Percentiles rank a stretch among this genome's conserved stretches.
These are phyloP conservation scores for Semaprochilodus insignis DNA, from an alignment of 2,797 vertebrate species.

Conservation along the genomic window DNA sequence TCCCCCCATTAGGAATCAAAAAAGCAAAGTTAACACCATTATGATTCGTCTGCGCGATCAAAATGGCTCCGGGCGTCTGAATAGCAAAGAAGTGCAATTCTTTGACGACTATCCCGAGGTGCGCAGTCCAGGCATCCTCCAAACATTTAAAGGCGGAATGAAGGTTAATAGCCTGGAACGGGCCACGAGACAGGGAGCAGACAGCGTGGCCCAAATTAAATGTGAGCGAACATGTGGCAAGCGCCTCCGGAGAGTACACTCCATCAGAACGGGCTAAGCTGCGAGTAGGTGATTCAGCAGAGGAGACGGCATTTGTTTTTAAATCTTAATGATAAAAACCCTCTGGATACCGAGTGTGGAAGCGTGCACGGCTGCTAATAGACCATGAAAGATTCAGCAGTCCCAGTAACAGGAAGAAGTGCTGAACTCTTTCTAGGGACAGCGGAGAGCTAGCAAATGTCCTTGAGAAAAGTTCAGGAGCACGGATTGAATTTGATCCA, in stretches of 20 bases:
- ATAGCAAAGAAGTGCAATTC: not conserved
- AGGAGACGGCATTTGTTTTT: slow-evolving; percentile 55
- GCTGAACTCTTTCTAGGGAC: slow-evolving; percentile 44
- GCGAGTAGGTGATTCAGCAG: slow-evolving; percentile 25
- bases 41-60: slow-evolving; percentile 25
- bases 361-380: slow-evolving; percentile 67
- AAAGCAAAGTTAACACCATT: slow-evolving; percentile 31
- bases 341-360: slow-evolving; percentile 71
- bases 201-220: slow-evolving; percentile 44
- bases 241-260: slow-evolving; percentile 36
- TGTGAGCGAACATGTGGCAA: slow-evolving; percentile 40
- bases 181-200: slow-evolving; percentile 19
- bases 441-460: slow-evolving; percentile 22
- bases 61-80: not conserved
- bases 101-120: slow-evolving; percentile 3
- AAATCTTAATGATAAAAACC: slow-evolving; percentile 75
- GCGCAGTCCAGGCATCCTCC: not conserved
- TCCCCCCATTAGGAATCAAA: slow-evolving; percentile 34
- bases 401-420: slow-evolving; percentile 40
- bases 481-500: slow-evolving; percentile 32
- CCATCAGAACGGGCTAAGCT: slow-evolving; percentile 58
- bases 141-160: slow-evolving; percentile 28
- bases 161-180: slow-evolving; percentile 22
- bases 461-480: slow-evolving; percentile 38
- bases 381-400: slow-evolving; percentile 76